A percentile compares a stretch with the other conserved stretches of the same genome.
Conservation (phyloP, 2,797 vertebrate genomes). For the Microcaecilia unicolor region DNA sequence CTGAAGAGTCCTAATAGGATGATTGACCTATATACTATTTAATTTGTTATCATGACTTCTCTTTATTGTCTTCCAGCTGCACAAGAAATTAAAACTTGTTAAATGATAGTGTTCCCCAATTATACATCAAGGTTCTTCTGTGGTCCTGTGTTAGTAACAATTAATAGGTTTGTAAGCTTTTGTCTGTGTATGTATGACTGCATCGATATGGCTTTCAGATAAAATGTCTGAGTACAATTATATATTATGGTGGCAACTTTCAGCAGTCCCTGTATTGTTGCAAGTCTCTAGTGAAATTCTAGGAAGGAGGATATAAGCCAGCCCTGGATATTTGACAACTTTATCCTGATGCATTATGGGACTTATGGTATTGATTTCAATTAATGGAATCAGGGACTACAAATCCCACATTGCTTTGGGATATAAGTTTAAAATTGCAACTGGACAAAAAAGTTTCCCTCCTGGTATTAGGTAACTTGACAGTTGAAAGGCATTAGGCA, state of each 20-base stretch:
- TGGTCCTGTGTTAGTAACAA: slow-evolving; percentile 36
- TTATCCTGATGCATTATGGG: too few relatives aligned
- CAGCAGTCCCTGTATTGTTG: not conserved
- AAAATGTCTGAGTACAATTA: too few relatives aligned
- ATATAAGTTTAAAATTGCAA: too few relatives aligned
- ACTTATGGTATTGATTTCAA: too few relatives aligned
- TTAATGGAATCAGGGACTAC: too few relatives aligned
- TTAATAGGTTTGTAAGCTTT: slow-evolving; percentile 21
- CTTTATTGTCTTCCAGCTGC: slow-evolving; percentile 51
- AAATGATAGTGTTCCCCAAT: slow-evolving; percentile 37
- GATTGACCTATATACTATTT: slow-evolving; percentile 61
- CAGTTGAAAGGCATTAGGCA: too few relatives aligned
- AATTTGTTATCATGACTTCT: slow-evolving; percentile 47
- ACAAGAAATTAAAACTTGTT: slow-evolving; percentile 52
- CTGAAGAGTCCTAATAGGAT: slow-evolving; percentile 58
- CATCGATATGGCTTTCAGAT: not conserved
- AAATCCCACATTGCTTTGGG: too few relatives aligned
- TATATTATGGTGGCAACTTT: not conserved
- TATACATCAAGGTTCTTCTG: slow-evolving; percentile 38
- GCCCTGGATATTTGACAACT: too few relatives aligned
- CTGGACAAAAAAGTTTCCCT: too few relatives aligned
- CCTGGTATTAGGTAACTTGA: too few relatives aligned
- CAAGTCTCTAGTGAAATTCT: too few relatives aligned
- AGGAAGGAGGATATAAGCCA: too few relatives aligned
- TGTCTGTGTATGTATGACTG: slow-evolving; percentile 6